Evolutionary conservation across 2,113 vertebrate genomes (phyloP).

Genomic region (Fulica atra): DNA sequence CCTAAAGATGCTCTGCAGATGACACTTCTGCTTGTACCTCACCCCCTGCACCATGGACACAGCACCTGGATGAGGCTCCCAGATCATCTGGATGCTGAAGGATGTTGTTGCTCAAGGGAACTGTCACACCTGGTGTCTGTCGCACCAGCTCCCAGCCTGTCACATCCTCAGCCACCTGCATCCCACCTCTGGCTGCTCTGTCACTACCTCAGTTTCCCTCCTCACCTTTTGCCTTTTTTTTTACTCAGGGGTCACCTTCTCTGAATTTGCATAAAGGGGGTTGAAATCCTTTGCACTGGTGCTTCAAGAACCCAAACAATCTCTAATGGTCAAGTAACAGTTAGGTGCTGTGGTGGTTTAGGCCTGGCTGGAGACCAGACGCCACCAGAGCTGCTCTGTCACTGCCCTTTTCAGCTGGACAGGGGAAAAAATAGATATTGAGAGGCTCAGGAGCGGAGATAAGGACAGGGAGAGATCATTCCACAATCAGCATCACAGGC

Average conservation of each 20-base stretch:
- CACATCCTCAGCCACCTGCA: background rate
- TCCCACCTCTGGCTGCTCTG: background rate
- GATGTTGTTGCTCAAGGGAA: accelerated
- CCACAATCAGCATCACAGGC: too few relatives aligned
- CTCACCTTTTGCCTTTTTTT: background rate
- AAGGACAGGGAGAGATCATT: too few relatives aligned
- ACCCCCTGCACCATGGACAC: accelerated
- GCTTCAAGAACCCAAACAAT: accelerated
- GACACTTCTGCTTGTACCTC: background rate
- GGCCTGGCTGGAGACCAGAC: too few relatives aligned
- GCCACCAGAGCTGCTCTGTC: too few relatives aligned
- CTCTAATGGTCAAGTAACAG: accelerated
- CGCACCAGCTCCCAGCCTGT: background rate
- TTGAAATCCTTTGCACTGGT: accelerated
- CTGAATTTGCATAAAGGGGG: accelerated
- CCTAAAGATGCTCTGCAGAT: accelerated
- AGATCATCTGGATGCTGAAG: accelerated
- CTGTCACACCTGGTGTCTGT: background rate
- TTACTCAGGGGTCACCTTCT: accelerated
- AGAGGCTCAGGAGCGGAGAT: too few relatives aligned
- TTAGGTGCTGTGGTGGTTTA: too few relatives aligned
- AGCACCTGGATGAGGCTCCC: background rate
- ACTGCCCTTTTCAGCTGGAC: too few relatives aligned
- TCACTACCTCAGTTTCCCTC: background rate
- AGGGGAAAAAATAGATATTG: too few relatives aligned